A percentile compares a stretch with the other conserved stretches of the same genome.
phyloP scores from a whole-genome alignment of 2,113 vertebrate species.

The Fregata magnificens region DNA sequence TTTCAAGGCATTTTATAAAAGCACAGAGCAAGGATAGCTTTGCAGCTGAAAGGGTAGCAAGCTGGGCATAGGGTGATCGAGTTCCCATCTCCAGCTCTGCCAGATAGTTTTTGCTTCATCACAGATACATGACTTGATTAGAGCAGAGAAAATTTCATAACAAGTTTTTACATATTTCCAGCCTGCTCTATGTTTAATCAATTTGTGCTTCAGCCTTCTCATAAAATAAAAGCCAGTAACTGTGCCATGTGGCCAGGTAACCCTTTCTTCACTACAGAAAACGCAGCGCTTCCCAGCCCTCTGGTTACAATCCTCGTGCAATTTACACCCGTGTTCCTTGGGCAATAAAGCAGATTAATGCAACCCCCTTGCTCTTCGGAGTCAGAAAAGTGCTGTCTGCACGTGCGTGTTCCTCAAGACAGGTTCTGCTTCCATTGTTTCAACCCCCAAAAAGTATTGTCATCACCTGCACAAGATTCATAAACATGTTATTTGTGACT shows the following conservation, averaged over 20 bases:
- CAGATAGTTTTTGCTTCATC: not conserved
- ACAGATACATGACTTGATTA: not conserved
- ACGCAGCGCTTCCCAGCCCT: not conserved
- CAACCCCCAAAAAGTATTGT: not conserved
- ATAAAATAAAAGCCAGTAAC: not conserved
- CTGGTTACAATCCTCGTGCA: not conserved
- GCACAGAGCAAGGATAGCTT: not conserved
- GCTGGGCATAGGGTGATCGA: fast-evolving
- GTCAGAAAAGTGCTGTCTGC: not conserved
- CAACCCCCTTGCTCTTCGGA: not conserved
- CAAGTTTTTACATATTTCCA: not conserved
- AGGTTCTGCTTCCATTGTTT: not conserved
- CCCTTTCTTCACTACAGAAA: not conserved
- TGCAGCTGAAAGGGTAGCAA: not conserved
- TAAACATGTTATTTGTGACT: not conserved
- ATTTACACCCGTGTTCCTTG: not conserved
- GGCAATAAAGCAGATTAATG: not conserved
- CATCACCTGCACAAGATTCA: not conserved
- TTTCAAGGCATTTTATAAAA: not conserved
- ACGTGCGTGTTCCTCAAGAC: not conserved
- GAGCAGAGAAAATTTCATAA: not conserved
- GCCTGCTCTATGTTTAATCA: not conserved
- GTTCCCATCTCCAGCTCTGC: not conserved
- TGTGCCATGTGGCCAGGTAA: not conserved
- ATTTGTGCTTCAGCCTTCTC: not conserved